Evolutionary conservation across 2,113 vertebrate species (phyloP).

Genomic region (Ptyas mucosa): DNA sequence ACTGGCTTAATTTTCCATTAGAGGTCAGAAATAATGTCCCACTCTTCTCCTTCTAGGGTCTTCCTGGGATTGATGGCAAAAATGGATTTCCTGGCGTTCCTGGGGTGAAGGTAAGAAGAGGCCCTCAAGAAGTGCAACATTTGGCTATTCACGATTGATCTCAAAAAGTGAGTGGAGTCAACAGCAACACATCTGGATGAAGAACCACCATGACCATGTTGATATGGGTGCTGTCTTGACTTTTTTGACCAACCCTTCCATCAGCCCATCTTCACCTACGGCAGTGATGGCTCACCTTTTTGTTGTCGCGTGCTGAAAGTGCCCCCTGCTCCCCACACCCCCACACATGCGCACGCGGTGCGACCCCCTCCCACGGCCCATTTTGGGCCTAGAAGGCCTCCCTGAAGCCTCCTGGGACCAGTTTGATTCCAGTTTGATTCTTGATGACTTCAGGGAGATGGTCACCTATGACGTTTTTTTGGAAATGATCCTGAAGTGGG

Average conservation of each 20-base stretch:
- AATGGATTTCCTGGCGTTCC: slow-evolving; percentile 90
- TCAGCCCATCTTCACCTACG: background rate
- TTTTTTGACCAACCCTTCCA: background rate
- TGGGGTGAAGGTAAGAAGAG: slow-evolving; percentile 83
- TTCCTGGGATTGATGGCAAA: slow-evolving; percentile 95
- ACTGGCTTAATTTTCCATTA: background rate
- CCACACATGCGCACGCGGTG: no score
- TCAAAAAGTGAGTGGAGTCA: background rate
- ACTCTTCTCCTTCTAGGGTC: slow-evolving; percentile 73
- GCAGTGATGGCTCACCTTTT: no score
- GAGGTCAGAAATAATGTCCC: background rate
- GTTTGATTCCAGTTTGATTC: background rate
- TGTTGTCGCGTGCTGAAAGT: no score
- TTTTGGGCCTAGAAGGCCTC: no score
- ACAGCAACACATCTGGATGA: background rate
- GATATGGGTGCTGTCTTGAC: background rate
- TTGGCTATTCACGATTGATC: background rate
- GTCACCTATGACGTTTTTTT: background rate
- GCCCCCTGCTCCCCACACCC: no score
- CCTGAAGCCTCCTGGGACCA: no score
- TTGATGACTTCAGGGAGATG: background rate
- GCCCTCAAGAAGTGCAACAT: background rate
- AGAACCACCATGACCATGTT: background rate
- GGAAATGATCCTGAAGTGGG: background rate
- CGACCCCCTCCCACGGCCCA: no score